Evolutionary conservation across 2,888 invertebrate genomes (phyloP).

Genomic region (Hydropsyche betteni): DNA sequence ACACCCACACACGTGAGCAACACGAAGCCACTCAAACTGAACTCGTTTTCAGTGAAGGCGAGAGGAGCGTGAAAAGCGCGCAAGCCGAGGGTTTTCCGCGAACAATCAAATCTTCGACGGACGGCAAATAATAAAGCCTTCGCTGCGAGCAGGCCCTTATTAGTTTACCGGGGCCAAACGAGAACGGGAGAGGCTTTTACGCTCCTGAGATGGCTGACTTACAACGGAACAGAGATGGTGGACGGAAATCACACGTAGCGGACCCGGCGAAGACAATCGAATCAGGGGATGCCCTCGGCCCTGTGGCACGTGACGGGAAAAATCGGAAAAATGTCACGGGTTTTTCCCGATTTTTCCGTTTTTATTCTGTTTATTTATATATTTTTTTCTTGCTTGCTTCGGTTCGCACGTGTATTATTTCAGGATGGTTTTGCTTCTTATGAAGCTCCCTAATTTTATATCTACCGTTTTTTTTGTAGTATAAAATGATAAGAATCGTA

Average conservation of each 20-base stretch:
- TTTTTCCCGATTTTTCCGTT: constrained; percentile 12
- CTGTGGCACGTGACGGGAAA: constrained; percentile 31
- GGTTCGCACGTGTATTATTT: too few species aligned
- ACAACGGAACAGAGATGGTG: neutral
- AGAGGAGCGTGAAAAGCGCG: too few species aligned
- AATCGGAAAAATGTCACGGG: constrained; percentile 33
- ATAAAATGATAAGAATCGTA: too few species aligned
- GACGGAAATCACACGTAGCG: constrained; percentile 43
- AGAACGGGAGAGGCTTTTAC: constrained; percentile 21
- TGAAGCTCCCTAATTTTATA: too few species aligned
- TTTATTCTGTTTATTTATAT: too few species aligned
- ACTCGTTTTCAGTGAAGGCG: too few species aligned
- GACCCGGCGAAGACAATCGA: constrained; percentile 24
- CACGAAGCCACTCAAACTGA: too few species aligned
- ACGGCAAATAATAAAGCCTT: constrained; percentile 35
- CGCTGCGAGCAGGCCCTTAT: constrained; percentile 31
- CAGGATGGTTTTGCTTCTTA: too few species aligned
- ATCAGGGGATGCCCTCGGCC: constrained; percentile 30
- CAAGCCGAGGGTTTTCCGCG: neutral
- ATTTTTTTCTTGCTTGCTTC: too few species aligned
- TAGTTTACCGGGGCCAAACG: constrained; percentile 36
- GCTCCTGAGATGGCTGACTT: neutral
- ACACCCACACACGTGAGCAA: too few species aligned
- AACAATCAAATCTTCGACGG: constrained; percentile 38
- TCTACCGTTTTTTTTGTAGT: too few species aligned